Conservation (phyloP, 2,888 invertebrate species). For the Yponomeuta plumbellus region DNA sequence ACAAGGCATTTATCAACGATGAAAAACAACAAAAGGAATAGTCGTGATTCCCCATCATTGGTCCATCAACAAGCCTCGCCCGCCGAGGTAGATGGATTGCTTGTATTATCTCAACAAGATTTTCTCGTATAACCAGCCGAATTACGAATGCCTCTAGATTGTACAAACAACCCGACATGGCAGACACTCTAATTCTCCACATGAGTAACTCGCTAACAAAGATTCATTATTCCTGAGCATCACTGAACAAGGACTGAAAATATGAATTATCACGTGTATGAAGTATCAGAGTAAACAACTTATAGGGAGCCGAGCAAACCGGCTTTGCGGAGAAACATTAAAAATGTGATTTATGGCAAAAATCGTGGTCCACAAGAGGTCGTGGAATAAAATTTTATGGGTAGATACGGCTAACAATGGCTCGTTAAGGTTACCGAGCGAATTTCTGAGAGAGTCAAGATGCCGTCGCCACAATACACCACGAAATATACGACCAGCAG, state of each 20-base stretch:
- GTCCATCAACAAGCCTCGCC: constrained; percentile 60
- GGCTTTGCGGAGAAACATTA: not conserved
- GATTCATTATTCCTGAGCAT: constrained; percentile 32
- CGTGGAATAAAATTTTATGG: constrained; percentile 34
- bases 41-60: constrained; percentile 69
- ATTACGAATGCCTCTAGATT: constrained; percentile 61
- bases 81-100: constrained; percentile 59
- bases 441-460: constrained; percentile 26
- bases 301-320: not conserved
- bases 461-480: constrained; percentile 2
- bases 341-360: constrained; percentile 32
- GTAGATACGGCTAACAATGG: constrained; percentile 41
- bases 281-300: constrained; percentile 13
- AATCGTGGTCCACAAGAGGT: constrained; percentile 20
- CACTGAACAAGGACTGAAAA: not conserved
- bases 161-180: constrained; percentile 42
- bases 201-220: constrained; percentile 45
- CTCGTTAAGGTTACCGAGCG: constrained; percentile 31
- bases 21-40: constrained; percentile 57
- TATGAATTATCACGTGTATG: constrained; percentile 10
- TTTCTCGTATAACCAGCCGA: constrained; percentile 39
- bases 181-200: constrained; percentile 43
- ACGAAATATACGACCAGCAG: constrained; percentile 4
- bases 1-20: constrained; percentile 61
- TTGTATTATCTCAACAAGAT: constrained; percentile 64